These are phyloP conservation scores for Halcyon senegalensis DNA, from an alignment of 2,113 vertebrate genomes.

Conservation along the genomic window DNA sequence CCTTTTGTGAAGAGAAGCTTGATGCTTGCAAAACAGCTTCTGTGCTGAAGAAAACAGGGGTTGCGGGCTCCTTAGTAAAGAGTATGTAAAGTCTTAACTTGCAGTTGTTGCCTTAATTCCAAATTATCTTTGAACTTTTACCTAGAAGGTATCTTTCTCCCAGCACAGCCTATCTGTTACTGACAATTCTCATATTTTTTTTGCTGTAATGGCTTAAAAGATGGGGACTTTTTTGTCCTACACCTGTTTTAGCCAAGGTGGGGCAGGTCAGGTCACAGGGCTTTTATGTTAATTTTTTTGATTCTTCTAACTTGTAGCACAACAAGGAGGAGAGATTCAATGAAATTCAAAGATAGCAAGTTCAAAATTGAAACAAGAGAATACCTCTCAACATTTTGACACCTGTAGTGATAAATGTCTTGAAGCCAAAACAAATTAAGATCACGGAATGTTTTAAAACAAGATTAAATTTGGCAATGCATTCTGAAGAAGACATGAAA, in stretches of 20 bases:
- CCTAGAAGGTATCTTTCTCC: background rate
- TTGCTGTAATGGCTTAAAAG: background rate
- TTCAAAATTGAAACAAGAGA: background rate
- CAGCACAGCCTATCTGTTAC: background rate
- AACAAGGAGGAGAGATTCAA: background rate
- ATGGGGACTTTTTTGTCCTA: background rate
- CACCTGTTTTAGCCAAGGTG: background rate
- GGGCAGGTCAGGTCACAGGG: background rate
- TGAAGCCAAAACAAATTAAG: background rate
- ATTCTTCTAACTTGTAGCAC: background rate
- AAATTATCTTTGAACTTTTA: background rate
- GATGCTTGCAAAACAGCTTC: background rate
- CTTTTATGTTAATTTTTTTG: background rate
- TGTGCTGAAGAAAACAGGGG: background rate
- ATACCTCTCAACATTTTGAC: background rate
- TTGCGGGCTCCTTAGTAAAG: background rate
- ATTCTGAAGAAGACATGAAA: background rate
- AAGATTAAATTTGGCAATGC: background rate
- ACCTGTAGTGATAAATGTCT: fast-evolving
- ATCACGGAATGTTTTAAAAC: background rate
- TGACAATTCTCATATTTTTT: background rate
- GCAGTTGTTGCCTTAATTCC: background rate
- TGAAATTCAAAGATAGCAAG: background rate
- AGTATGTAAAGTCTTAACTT: background rate
- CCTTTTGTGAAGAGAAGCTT: background rate